Conservation (phyloP, 1,140 invertebrate genomes). For the Ceratosolen solmsi region DNA sequence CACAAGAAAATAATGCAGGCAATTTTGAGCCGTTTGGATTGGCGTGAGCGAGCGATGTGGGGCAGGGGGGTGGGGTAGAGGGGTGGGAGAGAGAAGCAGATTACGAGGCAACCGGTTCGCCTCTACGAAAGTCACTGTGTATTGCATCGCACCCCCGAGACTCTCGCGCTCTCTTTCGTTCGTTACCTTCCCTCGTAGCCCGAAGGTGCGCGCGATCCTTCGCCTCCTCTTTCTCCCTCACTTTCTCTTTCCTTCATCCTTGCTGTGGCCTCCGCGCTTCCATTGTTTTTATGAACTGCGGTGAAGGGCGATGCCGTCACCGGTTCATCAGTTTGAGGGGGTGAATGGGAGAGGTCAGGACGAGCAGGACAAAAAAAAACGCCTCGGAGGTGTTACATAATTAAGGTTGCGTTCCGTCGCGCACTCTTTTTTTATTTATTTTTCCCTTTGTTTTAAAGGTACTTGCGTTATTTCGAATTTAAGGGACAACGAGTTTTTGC, state of each 20-base stretch:
- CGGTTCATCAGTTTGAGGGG: too few species aligned
- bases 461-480: constrained; percentile 26
- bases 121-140: constrained; percentile 33
- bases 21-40: constrained; percentile 20
- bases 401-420: constrained; percentile 30
- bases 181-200: background rate
- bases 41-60: background rate
- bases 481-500: constrained; percentile 46
- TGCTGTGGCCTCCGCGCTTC: background rate
- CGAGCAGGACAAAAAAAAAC: background rate
- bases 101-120: constrained; percentile 27
- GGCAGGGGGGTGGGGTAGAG: background rate
- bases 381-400: constrained; percentile 39
- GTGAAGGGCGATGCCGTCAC: background rate
- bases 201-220: background rate
- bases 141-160: constrained; percentile 26
- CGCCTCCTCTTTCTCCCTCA: background rate
- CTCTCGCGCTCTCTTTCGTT: constrained; percentile 13
- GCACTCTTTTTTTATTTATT: background rate
- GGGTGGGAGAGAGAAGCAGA: constrained; percentile 19
- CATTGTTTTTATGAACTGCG: background rate
- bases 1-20: constrained; percentile 45
- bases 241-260: constrained; percentile 3
- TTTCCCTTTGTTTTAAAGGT: background rate
- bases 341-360: background rate